Evolutionary conservation across 2,888 invertebrate genomes (phyloP).

Genomic region (Artemia sinica): DNA sequence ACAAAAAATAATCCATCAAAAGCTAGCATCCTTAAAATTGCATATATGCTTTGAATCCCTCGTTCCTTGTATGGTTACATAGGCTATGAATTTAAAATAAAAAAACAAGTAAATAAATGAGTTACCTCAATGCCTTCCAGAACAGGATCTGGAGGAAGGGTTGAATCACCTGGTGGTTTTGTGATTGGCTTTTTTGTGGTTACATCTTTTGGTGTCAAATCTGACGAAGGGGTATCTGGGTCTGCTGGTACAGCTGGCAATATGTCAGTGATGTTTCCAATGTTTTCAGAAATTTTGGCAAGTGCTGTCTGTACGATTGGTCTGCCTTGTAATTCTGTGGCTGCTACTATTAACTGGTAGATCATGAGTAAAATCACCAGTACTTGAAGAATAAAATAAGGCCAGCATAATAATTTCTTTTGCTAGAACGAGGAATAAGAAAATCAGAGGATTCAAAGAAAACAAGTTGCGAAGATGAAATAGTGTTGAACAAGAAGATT

Average conservation of each 20-base stretch:
- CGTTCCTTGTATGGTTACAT: too few relatives aligned
- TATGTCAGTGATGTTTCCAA: not conserved
- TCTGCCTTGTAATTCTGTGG: not conserved
- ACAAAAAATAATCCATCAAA: too few relatives aligned
- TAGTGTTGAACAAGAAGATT: too few relatives aligned
- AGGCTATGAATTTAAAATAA: too few relatives aligned
- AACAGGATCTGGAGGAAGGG: not conserved
- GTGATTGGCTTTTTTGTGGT: not conserved
- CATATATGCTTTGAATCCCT: too few relatives aligned
- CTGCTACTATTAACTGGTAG: not conserved
- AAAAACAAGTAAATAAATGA: too few relatives aligned
- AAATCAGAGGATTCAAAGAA: too few relatives aligned
- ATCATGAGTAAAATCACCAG: not conserved
- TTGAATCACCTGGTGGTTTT: not conserved
- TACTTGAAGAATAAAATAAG: not conserved
- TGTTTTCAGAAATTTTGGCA: not conserved
- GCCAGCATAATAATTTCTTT: not conserved
- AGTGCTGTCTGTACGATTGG: not conserved
- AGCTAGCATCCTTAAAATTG: too few relatives aligned
- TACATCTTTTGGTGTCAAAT: not conserved
- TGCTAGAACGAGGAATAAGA: not conserved
- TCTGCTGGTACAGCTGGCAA: not conserved
- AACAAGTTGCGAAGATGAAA: too few relatives aligned
- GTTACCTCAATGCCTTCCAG: slow-evolving; percentile 2
- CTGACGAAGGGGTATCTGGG: not conserved